Conservation (phyloP, 2,113 vertebrate genomes). For the Equus quagga region DNA sequence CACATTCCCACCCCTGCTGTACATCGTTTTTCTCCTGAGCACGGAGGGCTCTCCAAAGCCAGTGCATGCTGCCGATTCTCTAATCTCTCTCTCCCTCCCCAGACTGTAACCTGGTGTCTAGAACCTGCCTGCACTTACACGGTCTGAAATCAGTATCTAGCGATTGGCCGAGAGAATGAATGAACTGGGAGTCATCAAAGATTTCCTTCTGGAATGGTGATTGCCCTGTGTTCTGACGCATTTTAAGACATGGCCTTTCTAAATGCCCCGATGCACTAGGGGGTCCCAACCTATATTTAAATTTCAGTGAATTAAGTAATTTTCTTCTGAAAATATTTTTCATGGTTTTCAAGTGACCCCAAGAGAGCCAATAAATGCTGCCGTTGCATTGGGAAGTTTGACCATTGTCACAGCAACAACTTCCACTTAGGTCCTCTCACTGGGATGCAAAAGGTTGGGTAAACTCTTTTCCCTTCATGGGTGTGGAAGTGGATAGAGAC, state of each 20-base stretch:
- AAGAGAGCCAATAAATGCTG: rapidly evolving
- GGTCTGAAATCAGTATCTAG: rapidly evolving
- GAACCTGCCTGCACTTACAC: rapidly evolving
- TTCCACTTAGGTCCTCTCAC: too few relatives aligned
- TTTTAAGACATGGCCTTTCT: neutral
- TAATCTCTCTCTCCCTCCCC: neutral
- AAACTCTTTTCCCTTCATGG: neutral
- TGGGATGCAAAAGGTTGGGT: rapidly evolving
- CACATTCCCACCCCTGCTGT: rapidly evolving
- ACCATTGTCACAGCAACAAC: rapidly evolving
- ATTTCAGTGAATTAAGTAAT: neutral
- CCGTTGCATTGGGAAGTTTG: rapidly evolving
- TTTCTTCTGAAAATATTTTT: neutral
- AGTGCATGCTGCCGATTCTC: rapidly evolving
- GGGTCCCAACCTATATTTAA: neutral
- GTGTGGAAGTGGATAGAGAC: neutral
- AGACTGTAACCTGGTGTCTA: neutral
- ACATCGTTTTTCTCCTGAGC: neutral
- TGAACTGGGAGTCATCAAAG: rapidly evolving
- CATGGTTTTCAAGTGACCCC: neutral
- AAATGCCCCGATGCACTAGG: neutral
- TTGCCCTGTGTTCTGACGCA: neutral
- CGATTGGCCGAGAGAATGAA: neutral
- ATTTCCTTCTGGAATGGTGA: too few relatives aligned
- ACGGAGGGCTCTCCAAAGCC: rapidly evolving